A percentile compares a stretch with the other conserved stretches of the same genome.
Evolutionary conservation across 2,888 invertebrate species (phyloP).

Genomic region (Horisme vitalbata): DNA sequence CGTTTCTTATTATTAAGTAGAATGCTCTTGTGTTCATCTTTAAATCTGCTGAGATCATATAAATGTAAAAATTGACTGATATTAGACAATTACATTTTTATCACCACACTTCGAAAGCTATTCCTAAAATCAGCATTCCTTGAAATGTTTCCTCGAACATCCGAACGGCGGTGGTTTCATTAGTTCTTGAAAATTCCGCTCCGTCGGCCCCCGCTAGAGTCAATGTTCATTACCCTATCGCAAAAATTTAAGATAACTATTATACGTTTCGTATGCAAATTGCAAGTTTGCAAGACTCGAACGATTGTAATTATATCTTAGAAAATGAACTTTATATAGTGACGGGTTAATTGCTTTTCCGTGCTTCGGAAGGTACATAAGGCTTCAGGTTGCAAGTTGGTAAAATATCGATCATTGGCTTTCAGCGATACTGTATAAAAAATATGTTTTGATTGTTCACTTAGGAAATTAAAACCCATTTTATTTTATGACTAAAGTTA

Average conservation of each 20-base stretch:
- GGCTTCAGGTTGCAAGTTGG: not conserved
- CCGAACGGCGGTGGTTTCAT: constrained; percentile 19
- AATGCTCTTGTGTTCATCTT: too few relatives aligned
- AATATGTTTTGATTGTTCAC: not conserved
- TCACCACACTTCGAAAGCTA: not conserved
- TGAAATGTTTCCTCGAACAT: not conserved
- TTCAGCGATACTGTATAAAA: too few relatives aligned
- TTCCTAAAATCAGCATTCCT: constrained; percentile 2
- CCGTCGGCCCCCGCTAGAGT: constrained; percentile 6
- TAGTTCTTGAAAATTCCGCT: constrained; percentile 18
- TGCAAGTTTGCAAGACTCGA: constrained; percentile 26
- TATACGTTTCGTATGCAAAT: constrained; percentile 56
- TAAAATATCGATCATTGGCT: not conserved
- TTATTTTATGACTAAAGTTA: not conserved
- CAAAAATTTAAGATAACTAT: constrained; percentile 48
- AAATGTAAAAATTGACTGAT: too few relatives aligned
- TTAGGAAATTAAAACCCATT: not conserved
- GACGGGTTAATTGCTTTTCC: constrained; percentile 16
- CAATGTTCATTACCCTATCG: constrained; percentile 36
- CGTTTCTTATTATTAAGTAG: too few relatives aligned
- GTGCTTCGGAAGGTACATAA: not conserved
- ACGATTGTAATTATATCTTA: constrained; percentile 25
- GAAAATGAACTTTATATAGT: constrained; percentile 21
- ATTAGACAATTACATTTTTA: too few relatives aligned
- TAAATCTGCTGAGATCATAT: too few relatives aligned